Evolutionary conservation across 2,113 vertebrate genomes (phyloP), one percentile per base, ranked within the genome.

Genomic region (Caloenas nicobarica): DNA sequence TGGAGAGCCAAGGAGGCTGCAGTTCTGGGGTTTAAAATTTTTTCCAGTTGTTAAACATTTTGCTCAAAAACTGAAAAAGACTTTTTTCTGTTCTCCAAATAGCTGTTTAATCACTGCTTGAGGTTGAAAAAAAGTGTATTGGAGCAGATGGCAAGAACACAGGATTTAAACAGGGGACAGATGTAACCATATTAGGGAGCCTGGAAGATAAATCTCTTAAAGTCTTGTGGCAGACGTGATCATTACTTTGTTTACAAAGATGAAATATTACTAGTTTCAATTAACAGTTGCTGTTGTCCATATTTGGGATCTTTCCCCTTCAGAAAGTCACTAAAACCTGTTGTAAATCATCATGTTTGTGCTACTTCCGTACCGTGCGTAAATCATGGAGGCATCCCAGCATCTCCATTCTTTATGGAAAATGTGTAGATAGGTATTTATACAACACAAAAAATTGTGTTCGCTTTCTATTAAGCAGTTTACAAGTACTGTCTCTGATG

Each of bases 91-190:
- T 89, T 88, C 81, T 81, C 61, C 72, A 87, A 60, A 70, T 91
- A 81, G 57, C 82, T 95, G 64, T 84, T 97, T 93, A 95, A 95
- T 96, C 91, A 88, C 65, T 95, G 88, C 76, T 88, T 88, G 90
- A 86, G 65, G 58, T 78, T 95, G 81, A 38, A 96, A 92, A 77
- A 79, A 86, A 91, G 89, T 93, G 86, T 88, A 81, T 86, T 88
- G 91, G 87, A 98, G 96, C 97, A 98, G 98, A 98, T 98, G 98
- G 98, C 60, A 97, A 97, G 97, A 97, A 97, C 97, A 98, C 31
- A 94, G 96, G 98, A 98, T 98, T 98, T 97, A 96, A 97, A 86
- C 94, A 93, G 92, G 96, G 82, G 97, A 97, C 97, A 98, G 98
- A 97, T 97, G 97, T 91, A 83, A 92, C 94, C 80, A 92, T 93